Evolutionary conservation across 2,888 invertebrate species (phyloP), one percentile per base, ranked within the genome.

Genomic region (Pandemis corylana): DNA sequence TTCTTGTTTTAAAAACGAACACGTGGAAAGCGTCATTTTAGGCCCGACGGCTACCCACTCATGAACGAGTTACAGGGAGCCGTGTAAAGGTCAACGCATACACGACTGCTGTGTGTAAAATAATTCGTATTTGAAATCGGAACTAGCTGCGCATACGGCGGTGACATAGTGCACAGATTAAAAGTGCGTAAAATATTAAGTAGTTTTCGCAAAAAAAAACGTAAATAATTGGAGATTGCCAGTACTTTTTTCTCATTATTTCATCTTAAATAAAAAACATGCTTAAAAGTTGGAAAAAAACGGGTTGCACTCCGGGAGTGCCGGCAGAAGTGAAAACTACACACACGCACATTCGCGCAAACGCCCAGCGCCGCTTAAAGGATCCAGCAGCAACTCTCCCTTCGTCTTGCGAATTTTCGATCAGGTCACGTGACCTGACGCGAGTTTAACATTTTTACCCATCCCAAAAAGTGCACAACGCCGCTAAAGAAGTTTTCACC

Each of bases 71-170:
- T 83, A 83, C 86, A 85, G 82, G 88, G 82, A 87, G 85, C 83
- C 82, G 80, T 87, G 87, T 88, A 85, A 84, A 87, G 85, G 86
- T 83, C 84, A 86, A 83, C 82, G 83, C 81, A 85, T 84, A 88
- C 85, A 85, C 82, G 85, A 81, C 84, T 83, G 84, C 85, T 79
- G 85, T 82, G 85, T 86, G 87, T 85, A 85, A 88, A 87, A 88
- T 86, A 87, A 86, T 87, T 87, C 86, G 82, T 80, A 83, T 80
- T 85, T 81, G 81, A 82, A 84, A 84, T 78, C 80, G 76, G 78
- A 78, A 78, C 77, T 78, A 77, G 78, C 78, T 76, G 73, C 68
- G 73, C 69, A 53, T 15, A 53, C 64, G 36, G 69, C 49, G 65
- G 44, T 4, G 68, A 20, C 65, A 61, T 13, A 70, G 70, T 44